A percentile compares a stretch with the other conserved stretches of the same genome.
These are phyloP conservation scores for Drosophila birchii DNA, from an alignment of 2,888 invertebrate genomes.

Conservation along the genomic window DNA sequence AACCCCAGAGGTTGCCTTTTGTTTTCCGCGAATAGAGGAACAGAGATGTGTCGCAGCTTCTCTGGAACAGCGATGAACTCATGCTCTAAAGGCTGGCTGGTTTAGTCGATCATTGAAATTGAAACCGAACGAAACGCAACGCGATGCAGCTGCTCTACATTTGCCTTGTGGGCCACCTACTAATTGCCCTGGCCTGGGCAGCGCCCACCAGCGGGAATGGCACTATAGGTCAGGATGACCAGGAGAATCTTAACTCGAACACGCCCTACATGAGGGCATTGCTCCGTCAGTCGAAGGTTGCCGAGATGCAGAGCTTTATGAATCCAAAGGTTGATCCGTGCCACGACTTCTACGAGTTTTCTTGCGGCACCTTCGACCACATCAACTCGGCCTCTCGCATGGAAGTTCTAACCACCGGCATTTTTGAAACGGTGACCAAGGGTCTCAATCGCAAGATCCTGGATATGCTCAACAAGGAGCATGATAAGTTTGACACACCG, in stretches of 20 bases:
- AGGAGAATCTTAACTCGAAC: conserved; percentile 2
- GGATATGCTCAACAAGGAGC: conserved; percentile 47
- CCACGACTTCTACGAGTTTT: conserved; percentile 79
- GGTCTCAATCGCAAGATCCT: conserved; percentile 69
- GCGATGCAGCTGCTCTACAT: conserved; percentile 13
- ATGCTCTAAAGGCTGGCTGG: not conserved
- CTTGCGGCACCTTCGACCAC: conserved; percentile 80
- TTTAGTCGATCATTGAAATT: conserved; percentile 13
- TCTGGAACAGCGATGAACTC: conserved; percentile 6
- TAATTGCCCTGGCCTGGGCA: conserved; percentile 2
- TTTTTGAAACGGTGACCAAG: conserved; percentile 71
- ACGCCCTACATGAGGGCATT: conserved; percentile 7
- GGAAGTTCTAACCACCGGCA: conserved; percentile 66
- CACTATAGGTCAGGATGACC: not conserved
- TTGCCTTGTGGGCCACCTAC: not conserved
- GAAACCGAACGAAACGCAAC: conserved; percentile 1
- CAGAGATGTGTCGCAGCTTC: conserved; percentile 1
- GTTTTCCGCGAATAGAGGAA: conserved; percentile 5
- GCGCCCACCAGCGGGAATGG: conserved; percentile 4
- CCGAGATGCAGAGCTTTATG: conserved; percentile 75
- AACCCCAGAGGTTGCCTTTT: conserved; percentile 23
- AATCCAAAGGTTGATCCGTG: conserved; percentile 76
- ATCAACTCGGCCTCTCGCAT: conserved; percentile 65
- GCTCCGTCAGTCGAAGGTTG: conserved; percentile 69
- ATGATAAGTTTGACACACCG: conserved; percentile 49